These are phyloP conservation scores for Luffia ferchaultella DNA, from an alignment of 2,888 invertebrate species.

Conservation along the genomic window DNA sequence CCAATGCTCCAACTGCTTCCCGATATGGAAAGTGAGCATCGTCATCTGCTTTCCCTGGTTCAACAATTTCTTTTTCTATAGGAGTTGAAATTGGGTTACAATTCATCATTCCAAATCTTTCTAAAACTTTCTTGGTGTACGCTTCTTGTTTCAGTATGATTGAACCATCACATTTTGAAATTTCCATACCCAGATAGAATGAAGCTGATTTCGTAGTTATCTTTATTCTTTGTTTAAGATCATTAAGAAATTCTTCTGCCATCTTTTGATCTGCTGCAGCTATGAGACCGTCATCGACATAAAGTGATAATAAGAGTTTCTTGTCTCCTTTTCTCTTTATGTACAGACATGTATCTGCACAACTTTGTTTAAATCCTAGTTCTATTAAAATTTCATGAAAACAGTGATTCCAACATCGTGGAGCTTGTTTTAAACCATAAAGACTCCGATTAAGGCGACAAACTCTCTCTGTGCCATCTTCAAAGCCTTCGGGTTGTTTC, in stretches of 20 bases:
- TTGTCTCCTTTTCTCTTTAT: neutral
- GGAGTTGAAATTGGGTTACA: slow-evolving; percentile 6
- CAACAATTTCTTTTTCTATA: slow-evolving; percentile 2
- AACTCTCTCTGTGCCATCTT: slow-evolving; percentile 6
- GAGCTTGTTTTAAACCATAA: slow-evolving; percentile 6
- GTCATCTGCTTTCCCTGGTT: neutral
- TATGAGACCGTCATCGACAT: slow-evolving; percentile 7
- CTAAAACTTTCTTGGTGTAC: slow-evolving; percentile 1
- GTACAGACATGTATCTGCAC: slow-evolving; percentile 3
- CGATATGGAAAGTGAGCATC: slow-evolving; percentile 7
- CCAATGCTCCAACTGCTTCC: slow-evolving; percentile 5
- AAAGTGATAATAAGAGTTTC: slow-evolving; percentile 1
- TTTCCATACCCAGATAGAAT: slow-evolving; percentile 5
- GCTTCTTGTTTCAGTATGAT: slow-evolving; percentile 3
- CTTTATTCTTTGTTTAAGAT: neutral
- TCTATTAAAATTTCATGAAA: neutral
- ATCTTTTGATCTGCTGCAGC: slow-evolving; percentile 3
- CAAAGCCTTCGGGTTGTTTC: slow-evolving; percentile 8
- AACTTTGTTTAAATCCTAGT: slow-evolving; percentile 2
- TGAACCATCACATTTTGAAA: neutral
- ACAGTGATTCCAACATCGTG: slow-evolving; percentile 2
- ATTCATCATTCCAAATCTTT: slow-evolving; percentile 4
- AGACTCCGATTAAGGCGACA: slow-evolving; percentile 1
- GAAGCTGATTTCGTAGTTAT: slow-evolving; percentile 2
- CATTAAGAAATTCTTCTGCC: slow-evolving; percentile 1